Evolutionary conservation across 2,113 vertebrate species (phyloP).

Genomic region (Gnathochromis pfefferi): DNA sequence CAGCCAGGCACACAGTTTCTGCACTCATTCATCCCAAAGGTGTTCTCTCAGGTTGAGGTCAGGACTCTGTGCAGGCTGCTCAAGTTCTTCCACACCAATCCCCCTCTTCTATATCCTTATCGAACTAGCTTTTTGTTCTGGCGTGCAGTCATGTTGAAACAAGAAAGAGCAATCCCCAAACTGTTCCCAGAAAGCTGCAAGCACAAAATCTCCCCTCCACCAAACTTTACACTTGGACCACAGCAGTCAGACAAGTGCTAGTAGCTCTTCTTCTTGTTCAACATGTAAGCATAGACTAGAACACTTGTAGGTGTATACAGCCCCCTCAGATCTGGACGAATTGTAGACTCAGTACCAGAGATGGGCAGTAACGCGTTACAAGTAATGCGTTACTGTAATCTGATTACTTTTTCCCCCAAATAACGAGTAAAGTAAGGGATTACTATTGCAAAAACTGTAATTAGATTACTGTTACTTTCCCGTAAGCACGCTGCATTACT

Average conservation of each 20-base stretch:
- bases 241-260: neutral
- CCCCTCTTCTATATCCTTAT: neutral
- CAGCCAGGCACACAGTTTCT: neutral
- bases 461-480: neutral
- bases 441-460: neutral
- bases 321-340: neutral
- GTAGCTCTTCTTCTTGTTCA: neutral
- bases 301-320: neutral
- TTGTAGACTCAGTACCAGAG: neutral
- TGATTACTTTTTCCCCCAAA: fast-evolving
- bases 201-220: neutral
- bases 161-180: neutral
- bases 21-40: neutral
- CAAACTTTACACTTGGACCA: neutral
- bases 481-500: fast-evolving
- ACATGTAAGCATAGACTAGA: neutral
- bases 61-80: neutral
- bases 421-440: neutral
- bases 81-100: neutral
- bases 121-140: neutral
- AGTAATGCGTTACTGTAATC: neutral
- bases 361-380: neutral
- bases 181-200: neutral
- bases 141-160: neutral
- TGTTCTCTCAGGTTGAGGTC: neutral